Percentiles rank a stretch among this genome's conserved stretches.
phyloP scores from a whole-genome alignment of 2,797 vertebrate species.

The Philypnodon macrostomus region DNA sequence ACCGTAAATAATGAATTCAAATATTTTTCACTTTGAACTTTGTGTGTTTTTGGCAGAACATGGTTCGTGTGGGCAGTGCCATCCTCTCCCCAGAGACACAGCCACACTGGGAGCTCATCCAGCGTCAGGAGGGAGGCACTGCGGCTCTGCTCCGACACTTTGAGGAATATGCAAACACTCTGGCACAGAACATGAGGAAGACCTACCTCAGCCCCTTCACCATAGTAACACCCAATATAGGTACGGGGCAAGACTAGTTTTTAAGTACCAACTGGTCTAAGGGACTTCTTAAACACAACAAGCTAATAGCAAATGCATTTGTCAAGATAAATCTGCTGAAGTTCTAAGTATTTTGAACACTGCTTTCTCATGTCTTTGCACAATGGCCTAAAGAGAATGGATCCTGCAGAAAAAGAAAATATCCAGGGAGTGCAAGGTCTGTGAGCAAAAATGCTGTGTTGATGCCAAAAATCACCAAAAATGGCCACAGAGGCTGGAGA shows the following conservation, averaged over 20 bases:
- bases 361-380: too few relatives aligned
- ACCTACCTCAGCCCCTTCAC: conserved; percentile 97
- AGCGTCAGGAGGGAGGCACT: conserved; percentile 88
- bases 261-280: background rate
- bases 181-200: conserved; percentile 95
- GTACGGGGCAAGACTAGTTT: too few relatives aligned
- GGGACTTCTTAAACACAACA: too few relatives aligned
- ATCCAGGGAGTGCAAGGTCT: too few relatives aligned
- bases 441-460: too few relatives aligned
- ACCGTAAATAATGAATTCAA: conserved; percentile 14
- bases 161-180: conserved; percentile 88
- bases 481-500: too few relatives aligned
- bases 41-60: conserved; percentile 78
- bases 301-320: too few relatives aligned
- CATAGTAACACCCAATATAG: conserved; percentile 93
- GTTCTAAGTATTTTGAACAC: too few relatives aligned
- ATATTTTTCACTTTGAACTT: conserved; percentile 34
- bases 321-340: too few relatives aligned
- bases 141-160: conserved; percentile 86
- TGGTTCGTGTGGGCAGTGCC: conserved; percentile 90
- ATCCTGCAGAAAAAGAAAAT: too few relatives aligned
- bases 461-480: too few relatives aligned
- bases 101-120: conserved; percentile 92
- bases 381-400: too few relatives aligned
- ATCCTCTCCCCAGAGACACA: conserved; percentile 84